These are phyloP conservation scores for Australoheros scitulus DNA, from an alignment of 2,113 vertebrate species.

Conservation along the genomic window DNA sequence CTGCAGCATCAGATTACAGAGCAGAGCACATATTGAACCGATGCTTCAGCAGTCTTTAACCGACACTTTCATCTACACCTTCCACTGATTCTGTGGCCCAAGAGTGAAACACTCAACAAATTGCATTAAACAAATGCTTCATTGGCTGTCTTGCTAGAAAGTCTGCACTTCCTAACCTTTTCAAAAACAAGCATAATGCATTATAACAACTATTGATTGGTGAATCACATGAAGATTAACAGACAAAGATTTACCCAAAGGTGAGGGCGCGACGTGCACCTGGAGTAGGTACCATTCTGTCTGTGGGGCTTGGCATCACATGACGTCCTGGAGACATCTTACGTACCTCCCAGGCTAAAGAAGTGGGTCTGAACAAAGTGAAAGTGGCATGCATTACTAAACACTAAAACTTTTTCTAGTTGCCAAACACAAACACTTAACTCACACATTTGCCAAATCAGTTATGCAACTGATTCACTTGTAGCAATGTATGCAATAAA, in stretches of 20 bases:
- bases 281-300: conserved; percentile 89
- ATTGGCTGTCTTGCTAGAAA: conserved; percentile 44
- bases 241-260: conserved; percentile 85
- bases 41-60: conserved; percentile 82
- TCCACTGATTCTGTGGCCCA: conserved; percentile 58
- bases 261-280: conserved; percentile 89
- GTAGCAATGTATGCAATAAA: conserved; percentile 33
- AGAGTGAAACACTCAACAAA: conserved; percentile 70
- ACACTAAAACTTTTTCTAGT: background rate
- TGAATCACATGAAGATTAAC: conserved; percentile 27
- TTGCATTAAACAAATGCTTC: conserved; percentile 76
- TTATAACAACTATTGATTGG: conserved; percentile 59
- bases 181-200: conserved; percentile 47
- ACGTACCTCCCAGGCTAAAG: conserved; percentile 97
- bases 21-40: conserved; percentile 66
- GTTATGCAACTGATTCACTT: conserved; percentile 29
- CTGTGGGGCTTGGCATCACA: conserved; percentile 92
- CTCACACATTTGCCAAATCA: conserved; percentile 25
- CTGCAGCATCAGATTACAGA: conserved; percentile 75
- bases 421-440: conserved; percentile 18
- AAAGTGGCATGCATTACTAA: background rate
- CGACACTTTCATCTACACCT: conserved; percentile 75
- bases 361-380: conserved; percentile 87
- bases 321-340: conserved; percentile 99
- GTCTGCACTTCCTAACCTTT: conserved; percentile 52